phyloP scores from a whole-genome alignment of 2,113 vertebrate species.

The Piaya cayana region DNA sequence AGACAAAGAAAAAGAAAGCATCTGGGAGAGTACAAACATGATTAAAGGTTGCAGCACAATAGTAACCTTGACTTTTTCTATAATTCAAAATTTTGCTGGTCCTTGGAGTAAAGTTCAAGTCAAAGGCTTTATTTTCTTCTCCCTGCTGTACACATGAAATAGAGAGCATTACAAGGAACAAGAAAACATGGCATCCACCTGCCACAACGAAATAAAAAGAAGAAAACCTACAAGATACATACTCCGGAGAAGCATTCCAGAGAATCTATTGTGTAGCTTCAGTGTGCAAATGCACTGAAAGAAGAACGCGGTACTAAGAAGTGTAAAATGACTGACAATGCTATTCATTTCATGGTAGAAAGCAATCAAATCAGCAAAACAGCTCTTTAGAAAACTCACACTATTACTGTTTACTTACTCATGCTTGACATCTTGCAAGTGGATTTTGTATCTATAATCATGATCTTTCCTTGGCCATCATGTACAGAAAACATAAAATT shows the following conservation, averaged over 20 bases:
- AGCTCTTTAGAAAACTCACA: neutral
- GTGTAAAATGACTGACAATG: neutral
- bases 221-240: neutral
- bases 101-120: neutral
- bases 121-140: neutral
- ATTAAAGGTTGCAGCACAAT: neutral
- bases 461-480: neutral
- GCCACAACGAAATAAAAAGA: neutral
- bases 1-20: neutral
- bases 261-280: neutral
- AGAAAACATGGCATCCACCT: rapidly evolving
- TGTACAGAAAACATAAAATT: neutral
- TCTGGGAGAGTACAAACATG: neutral
- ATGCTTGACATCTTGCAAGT: neutral
- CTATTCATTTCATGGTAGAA: neutral
- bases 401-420: neutral
- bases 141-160: neutral
- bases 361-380: neutral
- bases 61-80: neutral
- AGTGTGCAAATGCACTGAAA: neutral
- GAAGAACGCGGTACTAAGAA: neutral
- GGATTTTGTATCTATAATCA: neutral
- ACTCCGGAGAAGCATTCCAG: neutral
- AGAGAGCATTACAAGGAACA: neutral
- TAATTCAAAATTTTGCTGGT: neutral